A percentile compares a stretch with the other conserved stretches of the same genome.
These are phyloP conservation scores for Taphrorychus bicolor DNA, from an alignment of 2,888 invertebrate species.

Conservation along the genomic window DNA sequence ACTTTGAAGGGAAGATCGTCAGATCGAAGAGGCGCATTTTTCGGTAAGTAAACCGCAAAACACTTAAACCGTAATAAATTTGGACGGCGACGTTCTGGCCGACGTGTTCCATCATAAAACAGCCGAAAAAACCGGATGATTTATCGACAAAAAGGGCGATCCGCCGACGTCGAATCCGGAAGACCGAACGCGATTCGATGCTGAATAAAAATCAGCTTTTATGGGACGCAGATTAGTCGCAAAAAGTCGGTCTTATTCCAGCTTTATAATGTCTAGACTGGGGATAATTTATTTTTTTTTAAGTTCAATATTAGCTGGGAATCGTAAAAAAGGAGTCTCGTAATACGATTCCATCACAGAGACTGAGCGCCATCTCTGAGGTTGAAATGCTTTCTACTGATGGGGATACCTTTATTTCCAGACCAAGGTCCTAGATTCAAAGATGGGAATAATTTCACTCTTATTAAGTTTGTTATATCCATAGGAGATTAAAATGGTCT, in stretches of 20 bases:
- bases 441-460: too few species aligned
- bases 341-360: too few species aligned
- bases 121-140: constrained; percentile 31
- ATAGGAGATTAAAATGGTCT: too few species aligned
- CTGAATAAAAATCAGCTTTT: constrained; percentile 31
- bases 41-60: constrained; percentile 24
- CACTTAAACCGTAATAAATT: constrained; percentile 14
- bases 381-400: too few species aligned
- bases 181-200: constrained; percentile 29
- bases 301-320: too few species aligned
- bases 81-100: constrained; percentile 20
- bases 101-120: constrained; percentile 23
- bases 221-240: constrained; percentile 18
- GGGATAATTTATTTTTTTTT: background rate
- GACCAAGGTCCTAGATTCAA: too few species aligned
- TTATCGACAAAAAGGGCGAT: constrained; percentile 31
- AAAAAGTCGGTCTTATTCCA: constrained; percentile 6
- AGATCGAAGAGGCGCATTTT: too few species aligned
- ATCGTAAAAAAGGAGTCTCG: too few species aligned
- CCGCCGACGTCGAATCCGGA: constrained; percentile 15
- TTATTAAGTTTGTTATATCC: too few species aligned
- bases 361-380: too few species aligned
- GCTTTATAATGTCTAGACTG: constrained; percentile 7
- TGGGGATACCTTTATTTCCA: too few species aligned
- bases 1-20: constrained; percentile 1